These are phyloP conservation scores for Leucophenga varia DNA, from an alignment of 1,140 invertebrate species.

Conservation along the genomic window DNA sequence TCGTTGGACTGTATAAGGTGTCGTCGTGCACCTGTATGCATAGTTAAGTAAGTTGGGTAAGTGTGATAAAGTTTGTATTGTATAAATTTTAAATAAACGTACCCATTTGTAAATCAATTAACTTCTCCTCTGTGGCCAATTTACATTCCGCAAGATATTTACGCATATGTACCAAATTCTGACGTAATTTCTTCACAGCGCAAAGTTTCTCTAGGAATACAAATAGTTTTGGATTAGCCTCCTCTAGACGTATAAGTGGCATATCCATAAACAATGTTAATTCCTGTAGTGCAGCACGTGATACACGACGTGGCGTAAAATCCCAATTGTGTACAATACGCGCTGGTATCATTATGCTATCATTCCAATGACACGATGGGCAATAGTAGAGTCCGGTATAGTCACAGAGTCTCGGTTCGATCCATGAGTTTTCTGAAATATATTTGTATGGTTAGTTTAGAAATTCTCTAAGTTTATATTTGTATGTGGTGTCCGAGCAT, in stretches of 20 bases:
- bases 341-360: constrained; percentile 77
- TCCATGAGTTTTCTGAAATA: constrained; percentile 63
- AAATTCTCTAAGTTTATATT: constrained; percentile 1
- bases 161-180: constrained; percentile 48
- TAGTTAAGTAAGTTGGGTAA: too few species aligned
- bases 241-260: constrained; percentile 79
- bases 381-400: constrained; percentile 91
- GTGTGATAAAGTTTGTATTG: too few species aligned
- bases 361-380: constrained; percentile 87
- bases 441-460: background rate
- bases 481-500: background rate
- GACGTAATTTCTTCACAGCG: constrained; percentile 64
- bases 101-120: constrained; percentile 43
- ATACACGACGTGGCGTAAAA: constrained; percentile 67
- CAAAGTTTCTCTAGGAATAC: constrained; percentile 82
- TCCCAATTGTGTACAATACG: constrained; percentile 94
- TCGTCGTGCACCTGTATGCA: constrained; percentile 22
- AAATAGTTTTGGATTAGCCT: constrained; percentile 82
- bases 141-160: constrained; percentile 49
- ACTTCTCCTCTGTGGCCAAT: constrained; percentile 37
- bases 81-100: background rate
- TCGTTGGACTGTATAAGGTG: constrained; percentile 49
- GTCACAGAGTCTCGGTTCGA: constrained; percentile 80
- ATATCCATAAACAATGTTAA: constrained; percentile 62
- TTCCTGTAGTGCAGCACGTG: constrained; percentile 61